Conservation (phyloP, 2,113 vertebrate species). For the Nansenia antarctica region DNA sequence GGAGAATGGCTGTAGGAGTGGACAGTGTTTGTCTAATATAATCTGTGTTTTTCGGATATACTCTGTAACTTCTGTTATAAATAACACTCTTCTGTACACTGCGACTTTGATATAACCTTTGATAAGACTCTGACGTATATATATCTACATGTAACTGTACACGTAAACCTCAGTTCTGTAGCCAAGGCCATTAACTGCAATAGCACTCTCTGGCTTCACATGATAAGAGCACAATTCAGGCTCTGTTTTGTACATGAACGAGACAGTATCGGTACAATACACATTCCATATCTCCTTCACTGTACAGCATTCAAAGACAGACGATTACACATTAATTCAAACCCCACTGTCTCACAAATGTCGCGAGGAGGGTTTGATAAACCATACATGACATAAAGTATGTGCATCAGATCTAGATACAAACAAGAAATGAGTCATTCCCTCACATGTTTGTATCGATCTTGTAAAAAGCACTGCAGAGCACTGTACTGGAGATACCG, state of each 20-base stretch:
- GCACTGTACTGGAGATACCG: too few species aligned
- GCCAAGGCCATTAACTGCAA: background rate
- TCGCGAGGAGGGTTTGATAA: background rate
- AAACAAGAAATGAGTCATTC: background rate
- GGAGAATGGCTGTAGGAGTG: conserved; percentile 33
- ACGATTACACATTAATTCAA: conserved; percentile 21
- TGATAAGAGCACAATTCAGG: background rate
- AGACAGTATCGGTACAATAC: conserved; percentile 41
- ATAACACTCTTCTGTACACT: conserved; percentile 56
- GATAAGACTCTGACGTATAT: conserved; percentile 39
- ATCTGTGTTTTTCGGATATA: too few species aligned
- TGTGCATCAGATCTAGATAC: conserved; percentile 1
- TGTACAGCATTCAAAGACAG: conserved; percentile 29
- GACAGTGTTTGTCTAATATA: too few species aligned
- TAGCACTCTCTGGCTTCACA: background rate
- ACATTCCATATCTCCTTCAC: conserved; percentile 38
- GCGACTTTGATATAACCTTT: conserved; percentile 63
- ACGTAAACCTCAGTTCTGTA: conserved; percentile 23
- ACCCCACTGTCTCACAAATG: background rate
- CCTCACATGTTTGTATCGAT: too few species aligned
- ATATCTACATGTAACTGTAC: conserved; percentile 71
- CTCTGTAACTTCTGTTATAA: conserved; percentile 39
- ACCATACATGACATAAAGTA: background rate
- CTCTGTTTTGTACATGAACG: background rate
- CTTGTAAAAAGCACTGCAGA: too few species aligned